phyloP scores from a whole-genome alignment of 2,797 vertebrate genomes.

The Novumbra hubbsi region DNA sequence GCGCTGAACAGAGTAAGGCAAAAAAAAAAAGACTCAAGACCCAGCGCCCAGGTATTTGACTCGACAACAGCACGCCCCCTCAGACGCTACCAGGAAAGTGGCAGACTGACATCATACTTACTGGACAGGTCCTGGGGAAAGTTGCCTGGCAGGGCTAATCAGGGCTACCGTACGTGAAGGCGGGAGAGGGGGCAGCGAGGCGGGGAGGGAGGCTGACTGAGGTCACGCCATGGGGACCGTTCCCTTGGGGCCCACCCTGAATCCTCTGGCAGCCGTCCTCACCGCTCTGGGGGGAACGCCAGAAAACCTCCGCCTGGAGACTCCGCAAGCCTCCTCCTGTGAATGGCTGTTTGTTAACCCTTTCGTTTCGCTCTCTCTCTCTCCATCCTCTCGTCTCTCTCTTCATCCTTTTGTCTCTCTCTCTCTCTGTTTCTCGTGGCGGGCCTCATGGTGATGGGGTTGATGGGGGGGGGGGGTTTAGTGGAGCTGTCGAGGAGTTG shows the following conservation, averaged over 20 bases:
- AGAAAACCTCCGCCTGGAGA: neutral
- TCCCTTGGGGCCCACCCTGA: neutral
- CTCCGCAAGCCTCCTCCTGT: neutral
- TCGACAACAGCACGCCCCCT: neutral
- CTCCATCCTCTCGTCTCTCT: neutral
- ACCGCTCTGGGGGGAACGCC: neutral
- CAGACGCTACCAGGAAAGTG: neutral
- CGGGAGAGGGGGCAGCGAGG: neutral
- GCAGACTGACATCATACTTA: neutral
- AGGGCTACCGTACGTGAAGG: neutral
- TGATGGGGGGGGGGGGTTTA: neutral
- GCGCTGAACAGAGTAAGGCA: constrained; percentile 2
- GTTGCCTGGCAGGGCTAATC: neutral
- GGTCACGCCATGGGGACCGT: neutral
- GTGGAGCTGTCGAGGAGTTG: neutral
- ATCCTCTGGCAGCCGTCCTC: constrained; percentile 1
- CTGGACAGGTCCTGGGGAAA: neutral
- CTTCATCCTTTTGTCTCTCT: neutral
- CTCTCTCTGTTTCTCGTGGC: neutral
- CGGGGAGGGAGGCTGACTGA: constrained; percentile 16
- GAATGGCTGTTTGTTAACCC: neutral
- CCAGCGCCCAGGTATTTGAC: neutral
- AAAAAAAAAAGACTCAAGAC: neutral
- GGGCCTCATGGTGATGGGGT: neutral
- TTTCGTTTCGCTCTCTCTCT: constrained; percentile 7